Evolutionary conservation across 2,113 vertebrate species (phyloP).

Genomic region (Xenotilapia flavipinnis): DNA sequence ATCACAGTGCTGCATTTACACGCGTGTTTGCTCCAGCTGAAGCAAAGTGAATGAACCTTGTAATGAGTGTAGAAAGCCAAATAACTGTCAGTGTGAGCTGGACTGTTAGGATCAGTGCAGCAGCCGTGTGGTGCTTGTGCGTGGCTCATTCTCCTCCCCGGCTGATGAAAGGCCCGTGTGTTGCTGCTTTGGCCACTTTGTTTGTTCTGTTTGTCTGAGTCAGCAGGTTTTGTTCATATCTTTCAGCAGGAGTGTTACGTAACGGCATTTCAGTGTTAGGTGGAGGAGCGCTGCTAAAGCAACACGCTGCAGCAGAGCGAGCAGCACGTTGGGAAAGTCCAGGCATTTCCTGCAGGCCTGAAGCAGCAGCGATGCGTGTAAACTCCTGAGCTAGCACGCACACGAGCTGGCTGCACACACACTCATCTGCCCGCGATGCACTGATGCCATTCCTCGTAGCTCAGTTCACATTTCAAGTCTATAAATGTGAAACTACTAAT

Average conservation of each 20-base stretch:
- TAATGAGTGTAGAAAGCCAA: neutral
- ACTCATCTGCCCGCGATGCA: neutral
- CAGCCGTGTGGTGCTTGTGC: neutral
- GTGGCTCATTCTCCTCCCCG: neutral
- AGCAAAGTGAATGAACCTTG: neutral
- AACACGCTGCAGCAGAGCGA: neutral
- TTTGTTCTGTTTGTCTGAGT: neutral
- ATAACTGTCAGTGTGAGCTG: neutral
- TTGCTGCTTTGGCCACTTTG: neutral
- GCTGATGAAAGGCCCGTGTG: neutral
- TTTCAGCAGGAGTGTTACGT: neutral
- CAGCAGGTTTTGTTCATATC: neutral
- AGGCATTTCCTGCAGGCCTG: slow-evolving; percentile 16
- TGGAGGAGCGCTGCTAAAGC: neutral
- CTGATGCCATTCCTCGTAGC: neutral
- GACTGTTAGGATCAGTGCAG: neutral
- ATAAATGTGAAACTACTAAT: neutral
- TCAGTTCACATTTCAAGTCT: neutral
- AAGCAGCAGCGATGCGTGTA: neutral
- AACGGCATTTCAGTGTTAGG: neutral
- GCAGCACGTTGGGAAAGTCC: neutral
- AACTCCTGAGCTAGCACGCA: neutral
- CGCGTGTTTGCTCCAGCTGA: neutral
- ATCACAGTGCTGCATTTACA: neutral
- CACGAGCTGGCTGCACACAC: neutral